phyloP scores from a whole-genome alignment of 2,888 invertebrate species.

The Spisula solida region DNA sequence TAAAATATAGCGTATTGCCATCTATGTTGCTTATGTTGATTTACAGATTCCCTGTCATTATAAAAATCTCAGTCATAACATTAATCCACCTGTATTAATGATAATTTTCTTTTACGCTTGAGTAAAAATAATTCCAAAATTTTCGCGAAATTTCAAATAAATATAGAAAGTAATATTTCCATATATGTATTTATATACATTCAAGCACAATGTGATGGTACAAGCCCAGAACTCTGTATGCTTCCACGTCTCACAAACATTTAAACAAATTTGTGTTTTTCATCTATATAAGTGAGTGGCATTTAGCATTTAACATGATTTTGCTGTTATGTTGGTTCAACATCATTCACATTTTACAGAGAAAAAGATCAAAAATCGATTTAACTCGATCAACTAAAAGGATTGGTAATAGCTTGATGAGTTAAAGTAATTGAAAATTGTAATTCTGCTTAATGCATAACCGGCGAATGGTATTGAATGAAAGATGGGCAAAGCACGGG shows the following conservation, averaged over 20 bases:
- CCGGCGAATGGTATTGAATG: slow-evolving; percentile 70
- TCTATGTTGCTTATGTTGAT: too few relatives aligned
- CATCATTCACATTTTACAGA: slow-evolving; percentile 77
- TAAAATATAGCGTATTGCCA: too few relatives aligned
- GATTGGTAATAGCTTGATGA: slow-evolving; percentile 77
- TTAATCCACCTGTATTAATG: too few relatives aligned
- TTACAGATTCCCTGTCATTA: too few relatives aligned
- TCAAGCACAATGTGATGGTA: neutral
- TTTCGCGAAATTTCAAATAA: neutral
- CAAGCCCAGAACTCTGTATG: slow-evolving; percentile 35
- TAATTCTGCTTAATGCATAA: slow-evolving; percentile 81
- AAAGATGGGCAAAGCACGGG: slow-evolving; percentile 28
- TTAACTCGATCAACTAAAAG: slow-evolving; percentile 81
- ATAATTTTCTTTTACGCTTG: neutral
- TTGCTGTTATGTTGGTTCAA: slow-evolving; percentile 77
- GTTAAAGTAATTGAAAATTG: slow-evolving; percentile 80
- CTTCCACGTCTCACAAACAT: slow-evolving; percentile 63
- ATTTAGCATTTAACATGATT: slow-evolving; percentile 81
- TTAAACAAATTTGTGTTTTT: slow-evolving; percentile 75
- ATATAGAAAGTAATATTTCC: slow-evolving; percentile 3
- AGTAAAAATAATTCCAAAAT: slow-evolving; percentile 10
- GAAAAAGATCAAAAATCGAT: slow-evolving; percentile 81
- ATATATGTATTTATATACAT: neutral
- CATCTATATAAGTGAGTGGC: slow-evolving; percentile 75
- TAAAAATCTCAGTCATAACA: too few relatives aligned